Percentiles rank a stretch among this genome's conserved stretches.
Conservation (phyloP, 2,888 invertebrate species). For the Nephrotoma appendiculata region DNA sequence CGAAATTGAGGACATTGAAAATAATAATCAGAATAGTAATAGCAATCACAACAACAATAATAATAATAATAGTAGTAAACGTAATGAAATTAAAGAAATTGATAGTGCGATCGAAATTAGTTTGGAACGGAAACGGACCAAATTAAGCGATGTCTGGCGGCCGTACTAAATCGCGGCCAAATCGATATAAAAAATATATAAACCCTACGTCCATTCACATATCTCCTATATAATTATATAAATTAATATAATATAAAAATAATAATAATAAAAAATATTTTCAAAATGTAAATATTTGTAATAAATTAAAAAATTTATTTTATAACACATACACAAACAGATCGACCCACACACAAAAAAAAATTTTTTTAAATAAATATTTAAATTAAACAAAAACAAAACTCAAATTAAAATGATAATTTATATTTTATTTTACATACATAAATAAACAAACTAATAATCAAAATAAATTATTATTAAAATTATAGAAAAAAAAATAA, state of each 20-base stretch:
- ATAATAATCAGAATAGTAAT: constrained; percentile 17
- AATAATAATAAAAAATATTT: neutral
- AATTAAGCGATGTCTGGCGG: constrained; percentile 60
- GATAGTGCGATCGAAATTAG: constrained; percentile 18
- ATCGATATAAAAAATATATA: neutral
- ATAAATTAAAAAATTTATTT: neutral
- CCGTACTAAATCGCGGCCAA: constrained; percentile 41
- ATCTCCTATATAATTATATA: constrained; percentile 10
- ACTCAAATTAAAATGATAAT: neutral
- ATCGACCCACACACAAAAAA: neutral
- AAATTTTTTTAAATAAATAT: neutral
- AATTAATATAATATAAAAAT: constrained; percentile 13
- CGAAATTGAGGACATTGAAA: constrained; percentile 21
- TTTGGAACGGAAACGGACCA: constrained; percentile 32
- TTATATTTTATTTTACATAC: neutral
- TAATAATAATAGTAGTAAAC: constrained; percentile 5
- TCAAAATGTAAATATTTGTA: neutral
- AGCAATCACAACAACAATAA: constrained; percentile 11
- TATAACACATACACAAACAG: neutral
- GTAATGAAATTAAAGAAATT: constrained; percentile 22
- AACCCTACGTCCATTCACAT: constrained; percentile 10
- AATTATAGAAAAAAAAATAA: neutral
- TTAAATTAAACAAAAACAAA: neutral
- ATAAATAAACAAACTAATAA: neutral
- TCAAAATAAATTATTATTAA: constrained; percentile 1